Conservation (phyloP, 2,888 invertebrate genomes). For the Tenthredo scrophulariae region DNA sequence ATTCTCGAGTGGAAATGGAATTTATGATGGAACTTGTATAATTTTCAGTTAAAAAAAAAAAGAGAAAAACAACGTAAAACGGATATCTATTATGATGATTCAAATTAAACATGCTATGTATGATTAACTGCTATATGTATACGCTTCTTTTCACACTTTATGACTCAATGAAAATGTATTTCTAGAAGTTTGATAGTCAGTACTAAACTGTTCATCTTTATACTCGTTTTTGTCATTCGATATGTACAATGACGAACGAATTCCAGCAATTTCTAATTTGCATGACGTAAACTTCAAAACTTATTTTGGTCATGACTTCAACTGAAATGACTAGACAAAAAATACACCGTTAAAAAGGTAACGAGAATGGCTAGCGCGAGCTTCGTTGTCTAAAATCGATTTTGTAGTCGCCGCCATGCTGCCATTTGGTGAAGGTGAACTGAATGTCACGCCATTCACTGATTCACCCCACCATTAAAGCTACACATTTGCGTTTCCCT, state of each 20-base stretch:
- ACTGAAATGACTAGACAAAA: not conserved
- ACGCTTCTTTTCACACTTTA: not conserved
- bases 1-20: conserved; percentile 18
- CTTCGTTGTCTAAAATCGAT: conserved; percentile 37
- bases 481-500: conserved; percentile 36
- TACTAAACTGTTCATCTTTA: not conserved
- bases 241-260: not conserved
- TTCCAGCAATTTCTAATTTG: not conserved
- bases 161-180: not conserved
- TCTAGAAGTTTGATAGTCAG: not conserved
- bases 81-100: not conserved
- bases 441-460: conserved; percentile 47
- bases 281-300: not conserved
- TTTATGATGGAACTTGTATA: conserved; percentile 24
- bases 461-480: conserved; percentile 40
- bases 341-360: not conserved
- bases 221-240: not conserved
- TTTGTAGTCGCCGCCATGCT: conserved; percentile 26
- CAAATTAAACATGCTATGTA: conserved; percentile 12
- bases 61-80: not conserved
- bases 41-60: conserved; percentile 23
- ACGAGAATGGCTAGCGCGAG: not conserved
- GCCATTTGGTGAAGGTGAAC: conserved; percentile 41
- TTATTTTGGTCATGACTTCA: not conserved
- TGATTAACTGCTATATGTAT: not conserved